A percentile compares a stretch with the other conserved stretches of the same genome.
These are phyloP conservation scores for Sinonovacula constricta DNA, from an alignment of 1,140 invertebrate species.

Conservation along the genomic window DNA sequence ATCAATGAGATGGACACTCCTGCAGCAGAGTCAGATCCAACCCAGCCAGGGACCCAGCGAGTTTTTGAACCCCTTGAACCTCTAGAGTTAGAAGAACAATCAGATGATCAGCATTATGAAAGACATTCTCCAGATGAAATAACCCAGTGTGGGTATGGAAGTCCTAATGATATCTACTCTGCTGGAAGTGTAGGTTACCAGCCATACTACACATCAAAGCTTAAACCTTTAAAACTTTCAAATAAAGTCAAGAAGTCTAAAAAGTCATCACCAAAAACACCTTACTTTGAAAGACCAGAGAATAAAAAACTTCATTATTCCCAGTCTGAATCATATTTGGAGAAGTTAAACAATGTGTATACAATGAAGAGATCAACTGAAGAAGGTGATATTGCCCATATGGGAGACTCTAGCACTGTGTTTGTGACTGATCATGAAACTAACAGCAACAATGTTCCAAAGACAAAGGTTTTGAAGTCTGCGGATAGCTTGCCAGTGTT, in stretches of 20 bases:
- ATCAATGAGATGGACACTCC: neutral
- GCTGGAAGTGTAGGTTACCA: conserved; percentile 29
- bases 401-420: conserved; percentile 20
- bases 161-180: conserved; percentile 43
- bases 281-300: neutral
- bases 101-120: conserved; percentile 15
- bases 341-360: conserved; percentile 22
- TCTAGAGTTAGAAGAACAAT: too few species aligned
- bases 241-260: neutral
- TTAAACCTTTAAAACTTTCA: too few species aligned
- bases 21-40: neutral
- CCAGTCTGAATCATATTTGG: conserved; percentile 35
- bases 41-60: neutral
- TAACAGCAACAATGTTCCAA: neutral
- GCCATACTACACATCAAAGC: neutral
- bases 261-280: neutral
- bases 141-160: conserved; percentile 38
- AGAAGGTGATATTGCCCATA: conserved; percentile 41
- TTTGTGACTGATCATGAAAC: conserved; percentile 34
- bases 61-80: neutral
- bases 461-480: conserved; percentile 9
- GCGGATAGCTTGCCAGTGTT: conserved; percentile 22
- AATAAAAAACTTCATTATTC: conserved; percentile 36
- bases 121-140: conserved; percentile 22
- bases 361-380: conserved; percentile 46